Evolutionary conservation across 64 coral and sea anemone genomes (phyloP), one percentile per base, ranked within the genome.

Genomic region (Pocillopora damicornis): DNA sequence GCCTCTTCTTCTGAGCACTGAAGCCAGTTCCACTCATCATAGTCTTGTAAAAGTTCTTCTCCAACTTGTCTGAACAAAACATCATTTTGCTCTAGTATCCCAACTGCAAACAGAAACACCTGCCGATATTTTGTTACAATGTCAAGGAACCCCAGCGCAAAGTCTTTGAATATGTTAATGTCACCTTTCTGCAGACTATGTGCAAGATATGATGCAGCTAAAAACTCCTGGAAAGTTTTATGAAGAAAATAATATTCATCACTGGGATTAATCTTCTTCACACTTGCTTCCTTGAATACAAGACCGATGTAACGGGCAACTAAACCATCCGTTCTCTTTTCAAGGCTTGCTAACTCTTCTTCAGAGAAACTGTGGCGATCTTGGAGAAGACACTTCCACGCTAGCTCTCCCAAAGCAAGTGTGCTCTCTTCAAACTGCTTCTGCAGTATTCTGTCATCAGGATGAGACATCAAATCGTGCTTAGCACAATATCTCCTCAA

Each of bases 321-420:
- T 12, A 71, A 13, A 45, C 23, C 45, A 8, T 56, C 18, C 73
- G 20, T 15, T 22, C 25, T 13, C 15, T 13, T 22, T 17, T 57
- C 80, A 18, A 73, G 13, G 25, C 1, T n/a, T 67, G 0, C 18
- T 15, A 86, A 17, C 26, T 86, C 68, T 8, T 10, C 68, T 73
- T 86, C 64, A 15, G 9, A 51, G 38, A 86, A 86, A 30, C 22
- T n/a, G 13, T 51, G 63, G 30, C 82, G 68, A 86, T 71, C 82
- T 37, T 8, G 14, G 16, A 57, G 35, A 62, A 86, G 60, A 17
- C 82, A 67, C 0, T 69, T 17, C 82, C 63, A 86, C 1, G 82
- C 82, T 63, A 69, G 36, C 23, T 86, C 15, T 86, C 82, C 82
- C 16, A 86, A 63, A 51, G 11, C 16, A 17, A 42, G 68, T 0